A percentile compares a stretch with the other conserved stretches of the same genome.
Evolutionary conservation across 2,888 invertebrate species (phyloP).

Genomic region (Pristionchus entomophagus): DNA sequence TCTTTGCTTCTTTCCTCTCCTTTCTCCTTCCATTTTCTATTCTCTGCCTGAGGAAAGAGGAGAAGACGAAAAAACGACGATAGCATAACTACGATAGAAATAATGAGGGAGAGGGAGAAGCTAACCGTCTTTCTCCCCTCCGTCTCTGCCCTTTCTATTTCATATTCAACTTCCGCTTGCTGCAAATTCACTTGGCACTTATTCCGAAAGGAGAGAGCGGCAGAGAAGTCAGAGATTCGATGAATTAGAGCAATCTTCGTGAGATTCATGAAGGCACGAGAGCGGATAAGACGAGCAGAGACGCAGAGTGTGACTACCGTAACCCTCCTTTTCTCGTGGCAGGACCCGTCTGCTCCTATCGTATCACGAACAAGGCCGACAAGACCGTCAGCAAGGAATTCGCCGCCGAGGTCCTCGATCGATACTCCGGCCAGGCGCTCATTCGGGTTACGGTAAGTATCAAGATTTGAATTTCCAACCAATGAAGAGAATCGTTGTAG

Average conservation of each 20-base stretch:
- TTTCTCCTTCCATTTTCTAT: conserved; percentile 32
- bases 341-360: conserved; percentile 71
- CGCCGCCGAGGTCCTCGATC: conserved; percentile 69
- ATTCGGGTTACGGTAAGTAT: conserved; percentile 66
- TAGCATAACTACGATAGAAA: conserved; percentile 47
- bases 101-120: conserved; percentile 35
- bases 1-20: conserved; percentile 35
- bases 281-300: background rate
- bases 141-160: background rate
- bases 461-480: background rate
- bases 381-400: conserved; percentile 52
- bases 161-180: conserved; percentile 25
- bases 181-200: background rate
- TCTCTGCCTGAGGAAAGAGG: conserved; percentile 45
- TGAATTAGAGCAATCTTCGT: conserved; percentile 31
- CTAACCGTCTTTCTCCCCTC: background rate
- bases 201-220: background rate
- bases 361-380: conserved; percentile 40
- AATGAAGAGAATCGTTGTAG: conserved; percentile 49
- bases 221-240: conserved; percentile 10
- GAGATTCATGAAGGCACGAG: background rate
- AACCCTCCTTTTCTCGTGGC: background rate
- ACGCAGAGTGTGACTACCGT: conserved; percentile 20
- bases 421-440: conserved; percentile 68
- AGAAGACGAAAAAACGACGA: conserved; percentile 41